Percentiles rank a stretch among this genome's conserved stretches.
These are phyloP conservation scores for Ips typographus DNA, from an alignment of 1,140 invertebrate species.

Conservation along the genomic window DNA sequence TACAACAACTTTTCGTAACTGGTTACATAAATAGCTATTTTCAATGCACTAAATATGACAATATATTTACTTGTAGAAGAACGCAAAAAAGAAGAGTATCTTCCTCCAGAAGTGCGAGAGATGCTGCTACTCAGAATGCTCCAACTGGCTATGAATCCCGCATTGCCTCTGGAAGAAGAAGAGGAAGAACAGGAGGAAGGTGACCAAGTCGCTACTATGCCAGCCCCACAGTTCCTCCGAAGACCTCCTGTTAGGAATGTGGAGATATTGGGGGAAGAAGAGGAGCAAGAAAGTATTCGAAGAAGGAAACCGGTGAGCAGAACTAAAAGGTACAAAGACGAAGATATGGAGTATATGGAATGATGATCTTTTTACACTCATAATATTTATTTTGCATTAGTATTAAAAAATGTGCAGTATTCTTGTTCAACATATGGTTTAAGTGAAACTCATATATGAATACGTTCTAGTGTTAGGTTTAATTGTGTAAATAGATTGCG, in stretches of 20 bases:
- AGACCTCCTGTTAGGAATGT: constrained; percentile 60
- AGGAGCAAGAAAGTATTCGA: constrained; percentile 23
- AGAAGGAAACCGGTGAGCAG: constrained; percentile 9
- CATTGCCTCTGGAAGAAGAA: constrained; percentile 55
- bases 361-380: neutral
- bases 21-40: neutral
- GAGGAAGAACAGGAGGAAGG: constrained; percentile 41
- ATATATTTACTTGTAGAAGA: neutral
- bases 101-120: constrained; percentile 67
- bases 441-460: neutral
- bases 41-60: constrained; percentile 18
- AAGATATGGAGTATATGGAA: constrained; percentile 38
- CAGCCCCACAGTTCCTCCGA: constrained; percentile 46
- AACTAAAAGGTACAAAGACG: constrained; percentile 27
- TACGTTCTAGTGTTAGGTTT: constrained; percentile 14
- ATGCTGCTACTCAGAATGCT: constrained; percentile 69
- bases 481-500: constrained; percentile 39
- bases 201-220: constrained; percentile 21
- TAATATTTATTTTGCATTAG: too few species aligned
- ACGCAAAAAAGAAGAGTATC: constrained; percentile 55
- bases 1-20: too few species aligned
- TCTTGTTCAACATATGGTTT: too few species aligned
- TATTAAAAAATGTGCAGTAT: too few species aligned
- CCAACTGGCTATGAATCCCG: constrained; percentile 66
- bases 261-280: constrained; percentile 61